These are phyloP conservation scores for Agonopterix subpropinquella DNA, from an alignment of 2,888 invertebrate species.

Conservation along the genomic window DNA sequence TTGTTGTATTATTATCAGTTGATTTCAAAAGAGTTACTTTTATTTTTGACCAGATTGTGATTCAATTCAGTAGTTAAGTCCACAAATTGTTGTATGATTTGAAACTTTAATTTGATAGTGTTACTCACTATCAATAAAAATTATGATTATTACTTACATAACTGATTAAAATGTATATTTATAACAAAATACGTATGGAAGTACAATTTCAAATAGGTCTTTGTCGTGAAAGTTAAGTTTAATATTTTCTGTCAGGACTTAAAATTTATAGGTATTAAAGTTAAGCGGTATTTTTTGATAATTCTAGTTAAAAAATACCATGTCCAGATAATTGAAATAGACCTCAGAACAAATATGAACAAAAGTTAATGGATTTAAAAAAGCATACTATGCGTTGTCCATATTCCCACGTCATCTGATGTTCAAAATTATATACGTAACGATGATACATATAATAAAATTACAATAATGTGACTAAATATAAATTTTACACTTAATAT, in stretches of 20 bases:
- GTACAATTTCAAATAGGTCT: conserved; percentile 68
- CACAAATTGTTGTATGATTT: conserved; percentile 52
- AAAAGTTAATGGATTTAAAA: conserved; percentile 33
- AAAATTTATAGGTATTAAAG: conserved; percentile 41
- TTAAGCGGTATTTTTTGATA: conserved; percentile 64
- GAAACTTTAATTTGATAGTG: conserved; percentile 38
- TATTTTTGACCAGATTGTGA: conserved; percentile 52
- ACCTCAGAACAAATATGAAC: conserved; percentile 33
- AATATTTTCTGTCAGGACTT: conserved; percentile 45
- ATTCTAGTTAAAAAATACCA: conserved; percentile 53
- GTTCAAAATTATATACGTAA: conserved; percentile 77
- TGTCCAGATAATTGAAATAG: conserved; percentile 55
- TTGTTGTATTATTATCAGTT: conserved; percentile 69
- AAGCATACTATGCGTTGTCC: conserved; percentile 35
- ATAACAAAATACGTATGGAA: conserved; percentile 74
- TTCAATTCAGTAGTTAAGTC: conserved; percentile 50
- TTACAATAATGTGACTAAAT: conserved; percentile 73
- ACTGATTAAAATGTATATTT: conserved; percentile 47
- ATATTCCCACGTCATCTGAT: conserved; percentile 59
- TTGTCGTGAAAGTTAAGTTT: conserved; percentile 50
- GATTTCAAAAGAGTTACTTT: conserved; percentile 54
- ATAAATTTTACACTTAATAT: conserved; percentile 72
- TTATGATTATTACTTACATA: conserved; percentile 40
- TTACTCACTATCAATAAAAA: conserved; percentile 38
- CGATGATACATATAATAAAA: conserved; percentile 72